phyloP scores from a whole-genome alignment of 2,113 vertebrate genomes.

The Tiliqua scincoides region DNA sequence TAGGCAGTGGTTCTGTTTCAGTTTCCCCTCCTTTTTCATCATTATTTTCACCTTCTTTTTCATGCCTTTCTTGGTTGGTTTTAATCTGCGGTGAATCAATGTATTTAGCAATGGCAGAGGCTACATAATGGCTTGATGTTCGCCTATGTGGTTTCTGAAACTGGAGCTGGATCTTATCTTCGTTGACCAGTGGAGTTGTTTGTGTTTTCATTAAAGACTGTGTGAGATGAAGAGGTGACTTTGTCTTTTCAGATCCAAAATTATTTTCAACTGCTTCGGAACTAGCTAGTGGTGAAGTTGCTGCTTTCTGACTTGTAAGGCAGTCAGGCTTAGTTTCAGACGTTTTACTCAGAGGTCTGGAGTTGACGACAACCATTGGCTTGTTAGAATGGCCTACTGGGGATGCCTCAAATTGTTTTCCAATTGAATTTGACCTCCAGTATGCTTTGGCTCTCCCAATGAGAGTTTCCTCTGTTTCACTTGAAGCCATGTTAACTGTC shows the following conservation, averaged over 20 bases:
- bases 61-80: not conserved
- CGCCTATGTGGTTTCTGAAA: slow-evolving; percentile 86
- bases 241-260: slow-evolving; percentile 34
- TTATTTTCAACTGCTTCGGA: slow-evolving; percentile 19
- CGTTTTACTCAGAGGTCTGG: slow-evolving; percentile 50
- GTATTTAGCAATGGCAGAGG: slow-evolving; percentile 87
- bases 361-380: slow-evolving; percentile 3
- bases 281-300: slow-evolving; percentile 27
- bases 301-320: slow-evolving; percentile 25
- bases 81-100: slow-evolving; percentile 54
- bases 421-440: slow-evolving; percentile 80
- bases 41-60: slow-evolving; percentile 17
- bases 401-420: slow-evolving; percentile 60
- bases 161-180: slow-evolving; percentile 71
- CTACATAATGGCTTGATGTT: slow-evolving; percentile 94
- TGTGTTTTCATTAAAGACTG: slow-evolving; percentile 44
- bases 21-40: slow-evolving; percentile 1
- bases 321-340: slow-evolving; percentile 31
- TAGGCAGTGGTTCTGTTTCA: not conserved
- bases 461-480: slow-evolving; percentile 68
- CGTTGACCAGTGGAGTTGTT: slow-evolving; percentile 37
- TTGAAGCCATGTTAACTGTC: slow-evolving; percentile 24
- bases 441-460: slow-evolving; percentile 84
- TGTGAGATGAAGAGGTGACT: not conserved
- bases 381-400: slow-evolving; percentile 61